Evolutionary conservation across 2,888 invertebrate species (phyloP).

Genomic region (Acronicta alni): DNA sequence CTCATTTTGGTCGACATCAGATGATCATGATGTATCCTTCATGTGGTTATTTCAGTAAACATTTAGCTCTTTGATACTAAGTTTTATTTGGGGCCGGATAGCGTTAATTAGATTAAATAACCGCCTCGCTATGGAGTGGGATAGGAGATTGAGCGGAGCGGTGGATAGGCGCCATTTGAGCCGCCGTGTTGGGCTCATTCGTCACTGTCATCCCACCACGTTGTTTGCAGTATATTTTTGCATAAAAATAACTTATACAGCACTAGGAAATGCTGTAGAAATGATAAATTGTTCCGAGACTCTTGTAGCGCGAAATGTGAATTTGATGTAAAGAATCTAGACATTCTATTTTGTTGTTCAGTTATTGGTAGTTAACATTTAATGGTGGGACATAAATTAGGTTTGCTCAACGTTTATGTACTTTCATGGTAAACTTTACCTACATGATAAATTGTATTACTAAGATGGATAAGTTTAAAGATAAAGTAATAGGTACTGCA

Average conservation of each 20-base stretch:
- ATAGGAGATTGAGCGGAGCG: slow-evolving; percentile 72
- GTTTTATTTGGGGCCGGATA: slow-evolving; percentile 57
- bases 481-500: no score
- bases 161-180: slow-evolving; percentile 63
- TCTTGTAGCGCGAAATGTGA: slow-evolving; percentile 39
- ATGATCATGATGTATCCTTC: slow-evolving; percentile 32
- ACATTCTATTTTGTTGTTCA: slow-evolving; percentile 30
- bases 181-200: slow-evolving; percentile 65
- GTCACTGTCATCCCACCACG: slow-evolving; percentile 75
- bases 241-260: slow-evolving; percentile 75
- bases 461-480: slow-evolving; percentile 20
- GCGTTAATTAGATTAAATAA: slow-evolving; percentile 62
- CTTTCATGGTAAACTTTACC: slow-evolving; percentile 30
- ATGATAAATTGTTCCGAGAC: slow-evolving; percentile 59
- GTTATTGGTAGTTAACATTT: slow-evolving; percentile 44
- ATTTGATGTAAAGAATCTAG: slow-evolving; percentile 32
- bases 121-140: slow-evolving; percentile 62
- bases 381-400: slow-evolving; percentile 40
- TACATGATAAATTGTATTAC: slow-evolving; percentile 22
- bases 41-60: slow-evolving; percentile 58
- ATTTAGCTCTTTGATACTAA: slow-evolving; percentile 55
- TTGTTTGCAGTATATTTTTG: slow-evolving; percentile 79
- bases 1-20: slow-evolving; percentile 48
- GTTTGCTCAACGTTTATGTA: slow-evolving; percentile 37
- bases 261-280: slow-evolving; percentile 61